Evolutionary conservation across 1,140 invertebrate genomes (phyloP).

Genomic region (Maconellicoccus hirsutus): DNA sequence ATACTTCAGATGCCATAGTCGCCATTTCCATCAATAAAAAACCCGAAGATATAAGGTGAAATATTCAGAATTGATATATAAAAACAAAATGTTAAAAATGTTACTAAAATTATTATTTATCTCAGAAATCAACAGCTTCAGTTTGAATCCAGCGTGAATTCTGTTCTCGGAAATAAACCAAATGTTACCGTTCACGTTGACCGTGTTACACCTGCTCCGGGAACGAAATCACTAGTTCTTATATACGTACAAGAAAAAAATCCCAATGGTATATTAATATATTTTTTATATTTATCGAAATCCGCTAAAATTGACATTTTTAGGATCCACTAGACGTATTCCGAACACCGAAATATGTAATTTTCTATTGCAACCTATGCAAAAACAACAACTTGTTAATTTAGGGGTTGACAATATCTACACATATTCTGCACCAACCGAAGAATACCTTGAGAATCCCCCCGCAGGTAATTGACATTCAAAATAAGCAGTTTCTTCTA

Average conservation of each 20-base stretch:
- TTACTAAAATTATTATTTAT: slow-evolving; percentile 29
- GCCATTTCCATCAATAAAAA: slow-evolving; percentile 69
- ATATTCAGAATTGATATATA: too few relatives aligned
- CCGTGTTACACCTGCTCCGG: slow-evolving; percentile 56
- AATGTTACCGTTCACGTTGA: slow-evolving; percentile 68
- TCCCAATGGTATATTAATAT: slow-evolving; percentile 43
- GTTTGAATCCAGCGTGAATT: slow-evolving; percentile 52
- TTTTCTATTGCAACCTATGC: slow-evolving; percentile 52
- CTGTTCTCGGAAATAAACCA: slow-evolving; percentile 67
- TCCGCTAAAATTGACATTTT: too few relatives aligned
- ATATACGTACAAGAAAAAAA: slow-evolving; percentile 68
- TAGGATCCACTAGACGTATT: slow-evolving; percentile 51
- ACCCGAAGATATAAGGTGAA: slow-evolving; percentile 56
- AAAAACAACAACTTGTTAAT: slow-evolving; percentile 54
- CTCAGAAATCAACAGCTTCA: slow-evolving; percentile 54
- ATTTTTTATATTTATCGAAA: slow-evolving; percentile 28
- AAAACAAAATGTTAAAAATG: too few relatives aligned
- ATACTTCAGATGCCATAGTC: slow-evolving; percentile 78
- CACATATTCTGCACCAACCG: slow-evolving; percentile 41
- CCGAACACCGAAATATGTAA: slow-evolving; percentile 57
- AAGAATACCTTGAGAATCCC: slow-evolving; percentile 76
- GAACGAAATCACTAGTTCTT: slow-evolving; percentile 62
- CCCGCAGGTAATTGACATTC: slow-evolving; percentile 48
- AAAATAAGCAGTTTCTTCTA: background rate
- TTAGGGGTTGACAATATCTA: slow-evolving; percentile 41